Evolutionary conservation across 2,888 invertebrate genomes (phyloP), one percentile per base, ranked within the genome.

Genomic region (Drosophila nigricruria): DNA sequence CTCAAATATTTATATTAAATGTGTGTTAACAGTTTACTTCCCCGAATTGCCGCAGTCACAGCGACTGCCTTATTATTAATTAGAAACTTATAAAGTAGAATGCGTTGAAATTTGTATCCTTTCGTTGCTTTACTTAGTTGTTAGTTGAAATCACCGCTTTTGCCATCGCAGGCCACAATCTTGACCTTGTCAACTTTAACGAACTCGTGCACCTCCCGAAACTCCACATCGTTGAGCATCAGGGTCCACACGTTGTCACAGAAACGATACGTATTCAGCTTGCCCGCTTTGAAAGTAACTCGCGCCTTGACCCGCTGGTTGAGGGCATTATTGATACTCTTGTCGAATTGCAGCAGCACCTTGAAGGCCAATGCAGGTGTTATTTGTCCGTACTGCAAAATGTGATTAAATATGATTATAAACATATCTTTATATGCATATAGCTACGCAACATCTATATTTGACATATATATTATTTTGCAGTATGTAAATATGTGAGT

Each of bases 231-330:
- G 91, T 98, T 98, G 87, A 99, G 94, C 95, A 99, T 98, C 91
- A 99, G 98, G 8, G 99, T 99, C 99, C 99, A 99, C 2, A 99
- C 99, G 94, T 99, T 99, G 94, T 99, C 99, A 94, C 99, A 99
- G 94, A 99, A 99, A 90, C 99, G 96, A 94, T 94, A 97, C 0
- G 96, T 97, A 86, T 96, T 97, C 79, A 97, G 92, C 94, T 96
- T 97, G 60, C 96, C 96, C 78, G 97, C 96, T 95, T 98, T 99
- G 93, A 99, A 99, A 53, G 97, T 97, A 74, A 99, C 95, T 90
- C 98, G 95, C 61, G 98, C 98, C 93, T 98, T 98, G 2, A 99
- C 98, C 90, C 96, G 94, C 70, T 95, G 97, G 38, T 98, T 97
- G 62, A 99, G 93, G 10, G 98, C 98, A 91, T 95, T 96, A 93